Base-by-base conservation (phyloP, 1,140 invertebrate genomes). In the Macrobrachium nipponense region DNA sequence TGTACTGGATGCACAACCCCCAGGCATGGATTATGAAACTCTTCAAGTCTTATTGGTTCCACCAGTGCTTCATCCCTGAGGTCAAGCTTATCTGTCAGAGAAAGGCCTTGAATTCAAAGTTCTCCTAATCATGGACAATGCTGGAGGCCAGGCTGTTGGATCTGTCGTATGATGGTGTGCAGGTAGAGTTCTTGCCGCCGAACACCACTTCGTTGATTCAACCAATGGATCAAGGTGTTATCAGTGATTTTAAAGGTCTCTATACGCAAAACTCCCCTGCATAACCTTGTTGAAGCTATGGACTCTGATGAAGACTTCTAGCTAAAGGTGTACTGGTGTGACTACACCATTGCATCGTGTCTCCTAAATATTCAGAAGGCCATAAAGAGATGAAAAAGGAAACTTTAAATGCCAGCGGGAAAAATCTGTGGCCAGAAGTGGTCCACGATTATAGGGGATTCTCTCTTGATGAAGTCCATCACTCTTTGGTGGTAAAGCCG, bases 401-500 rank as follows among this genome's bases (percentile, higher is more conserved):
- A 70, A 81, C n/a, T 17, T 18, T 77, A 8, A 83, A 83, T 72
- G 82, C 82, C 44, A 2, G 75, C 82, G 12, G 68, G n/a, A n/a
- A n/a, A n/a, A n/a, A n/a, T n/a, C n/a, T n/a, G n/a, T n/a, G n/a
- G n/a, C n/a, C n/a, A n/a, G 80, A 82, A 73, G 62, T 73, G 20
- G 11, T 82, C 36, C n/a, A 44, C 23, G 20, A 82, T 5, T 73
- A 76, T 17, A 76, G 8, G 15, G 80, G 62, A 82, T 44, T 12
- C 62, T 61, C 80, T 43, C 80, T 36, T n/a, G 80, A 77, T 5
- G 27, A 82, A 23, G 18, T 77, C 78, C 78, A 80, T 66, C 78
- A 80, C 64, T 66, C 44, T 72, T 59, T 11, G 0, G 78, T 66
- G 64, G 78, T 80, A 62, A 59, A 91, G 90, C 83, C 91, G 12